Evolutionary conservation across 2,797 vertebrate species (phyloP), one percentile per base, ranked within the genome.

Genomic region (Falco berigora): DNA sequence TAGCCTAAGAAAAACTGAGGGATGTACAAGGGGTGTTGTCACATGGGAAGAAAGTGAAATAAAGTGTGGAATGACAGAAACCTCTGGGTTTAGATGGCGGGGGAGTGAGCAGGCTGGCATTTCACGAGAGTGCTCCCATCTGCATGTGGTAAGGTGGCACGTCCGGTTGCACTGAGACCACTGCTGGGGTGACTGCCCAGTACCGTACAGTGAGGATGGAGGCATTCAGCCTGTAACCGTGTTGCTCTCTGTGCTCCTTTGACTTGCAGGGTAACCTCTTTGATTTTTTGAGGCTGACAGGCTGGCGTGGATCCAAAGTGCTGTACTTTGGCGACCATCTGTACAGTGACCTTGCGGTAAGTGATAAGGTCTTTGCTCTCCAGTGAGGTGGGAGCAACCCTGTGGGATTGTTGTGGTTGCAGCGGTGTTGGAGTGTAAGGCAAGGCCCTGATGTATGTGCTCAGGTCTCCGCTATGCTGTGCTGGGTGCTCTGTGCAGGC

Each of bases 241-340:
- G 0, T 61, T 88, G 87, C 79, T 76, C 34, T 66, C 77, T 78
- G 14, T 73, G 64, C 32, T 95, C 25, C 30, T 53, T 75, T 86
- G 44, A 34, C 63, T 88, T 92, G 75, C 95, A 98, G 98, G 98
- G 98, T 47, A 98, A 98, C 86, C 97, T 98, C 72, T 98, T 98
- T 59, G 98, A 98, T 87, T 98, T 98, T 83, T 96, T 98, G 81
- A 96, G 98, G 72, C 97, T 98, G 96, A 98, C 98, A 0, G 98
- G 98, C 76, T 98, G 98, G 98, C 98, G 98, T 12, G 98, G 98
- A 4, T 98, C 98, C 67, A 98, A 97, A 4, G 98, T 98, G 69
- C 98, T 98, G 44, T 98, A 98, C 92, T 98, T 98, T 3, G 98
- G 98, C 14, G 98, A 98, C 92, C 98, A 98, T 89, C 97, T 98